Evolutionary conservation across 1,140 invertebrate genomes (phyloP).

Genomic region (Aphelinus atriplicis): DNA sequence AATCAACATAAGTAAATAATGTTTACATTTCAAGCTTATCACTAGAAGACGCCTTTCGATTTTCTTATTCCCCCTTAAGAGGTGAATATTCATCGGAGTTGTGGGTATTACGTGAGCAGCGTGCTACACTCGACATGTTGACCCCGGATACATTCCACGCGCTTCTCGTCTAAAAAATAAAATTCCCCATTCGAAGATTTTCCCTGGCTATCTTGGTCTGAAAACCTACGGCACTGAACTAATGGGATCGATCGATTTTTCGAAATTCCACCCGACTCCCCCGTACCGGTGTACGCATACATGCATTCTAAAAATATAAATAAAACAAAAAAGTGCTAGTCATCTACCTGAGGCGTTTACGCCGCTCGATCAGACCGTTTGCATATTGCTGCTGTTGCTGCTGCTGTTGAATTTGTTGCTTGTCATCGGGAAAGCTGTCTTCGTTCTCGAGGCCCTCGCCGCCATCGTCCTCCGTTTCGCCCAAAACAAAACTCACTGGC

Average conservation of each 20-base stretch:
- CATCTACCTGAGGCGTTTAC: conserved; percentile 67
- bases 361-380: conserved; percentile 65
- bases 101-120: conserved; percentile 5
- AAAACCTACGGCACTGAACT: too few species aligned
- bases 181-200: too few species aligned
- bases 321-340: conserved; percentile 36
- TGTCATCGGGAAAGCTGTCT: conserved; percentile 62
- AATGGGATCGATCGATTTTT: not conserved
- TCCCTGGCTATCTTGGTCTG: too few species aligned
- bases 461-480: conserved; percentile 55
- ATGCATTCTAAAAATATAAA: not conserved
- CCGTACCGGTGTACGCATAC: not conserved
- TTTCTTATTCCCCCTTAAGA: too few species aligned
- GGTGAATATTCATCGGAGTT: conserved; percentile 6
- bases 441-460: conserved; percentile 61
- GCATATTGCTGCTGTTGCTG: conserved; percentile 51
- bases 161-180: too few species aligned
- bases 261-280: not conserved
- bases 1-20: too few species aligned
- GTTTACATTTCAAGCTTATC: too few species aligned
- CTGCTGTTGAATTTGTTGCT: conserved; percentile 40
- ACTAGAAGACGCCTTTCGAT: too few species aligned
- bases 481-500: conserved; percentile 66
- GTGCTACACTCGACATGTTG: not conserved
- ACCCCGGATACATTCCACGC: conserved; percentile 11